Conservation (phyloP, 2,113 vertebrate genomes). For the Malurus melanocephalus region DNA sequence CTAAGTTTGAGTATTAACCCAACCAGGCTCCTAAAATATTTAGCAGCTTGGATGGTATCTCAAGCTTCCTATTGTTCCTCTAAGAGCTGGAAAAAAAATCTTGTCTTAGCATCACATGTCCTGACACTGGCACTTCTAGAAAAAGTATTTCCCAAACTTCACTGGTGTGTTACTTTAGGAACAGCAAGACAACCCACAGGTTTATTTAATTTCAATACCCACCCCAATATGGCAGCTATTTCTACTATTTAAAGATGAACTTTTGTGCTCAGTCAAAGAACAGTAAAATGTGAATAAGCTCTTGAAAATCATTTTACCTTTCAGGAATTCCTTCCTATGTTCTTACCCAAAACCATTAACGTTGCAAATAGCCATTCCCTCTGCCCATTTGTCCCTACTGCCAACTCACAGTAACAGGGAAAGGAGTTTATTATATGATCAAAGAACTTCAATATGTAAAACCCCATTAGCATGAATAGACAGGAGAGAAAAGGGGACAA, state of each 20-base stretch:
- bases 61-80: slow-evolving; percentile 69
- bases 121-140: slow-evolving; percentile 61
- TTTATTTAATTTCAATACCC: slow-evolving; percentile 73
- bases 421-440: slow-evolving; percentile 1
- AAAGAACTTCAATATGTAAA: slow-evolving; percentile 16
- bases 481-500: slow-evolving; percentile 72
- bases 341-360: neutral
- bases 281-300: slow-evolving; percentile 40
- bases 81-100: slow-evolving; percentile 51
- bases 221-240: slow-evolving; percentile 73
- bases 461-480: slow-evolving; percentile 69
- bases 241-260: slow-evolving; percentile 81
- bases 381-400: slow-evolving; percentile 72
- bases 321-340: slow-evolving; percentile 76
- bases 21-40: slow-evolving; percentile 74
- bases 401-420: slow-evolving; percentile 70
- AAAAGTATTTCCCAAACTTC: slow-evolving; percentile 61
- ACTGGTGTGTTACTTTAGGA: slow-evolving; percentile 90
- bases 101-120: slow-evolving; percentile 60
- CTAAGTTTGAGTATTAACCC: slow-evolving; percentile 59
- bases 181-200: slow-evolving; percentile 92
- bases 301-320: slow-evolving; percentile 75
- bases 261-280: slow-evolving; percentile 81
- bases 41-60: slow-evolving; percentile 70
- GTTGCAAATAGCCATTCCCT: slow-evolving; percentile 50